Evolutionary conservation across 2,888 invertebrate species (phyloP), one percentile per base, ranked within the genome.

Genomic region (Kryphioiulus occultus): DNA sequence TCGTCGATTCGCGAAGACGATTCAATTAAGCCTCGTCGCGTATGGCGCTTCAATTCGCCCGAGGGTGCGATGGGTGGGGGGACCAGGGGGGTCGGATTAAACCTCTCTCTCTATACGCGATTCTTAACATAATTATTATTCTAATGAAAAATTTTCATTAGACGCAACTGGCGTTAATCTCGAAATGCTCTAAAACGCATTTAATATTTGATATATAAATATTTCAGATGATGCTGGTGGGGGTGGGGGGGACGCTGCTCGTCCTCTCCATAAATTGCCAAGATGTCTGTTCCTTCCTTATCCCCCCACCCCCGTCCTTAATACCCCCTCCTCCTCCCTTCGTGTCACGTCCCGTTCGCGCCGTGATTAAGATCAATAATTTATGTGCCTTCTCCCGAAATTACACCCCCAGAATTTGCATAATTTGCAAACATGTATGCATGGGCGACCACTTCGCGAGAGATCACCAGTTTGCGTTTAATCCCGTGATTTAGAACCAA

Each of bases 341-440:
- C 9, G 47, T 47, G 47, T 47, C 47, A 47, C 47, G 19, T 19
- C 47, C 47, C 47, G 3, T 19, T 3, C 47, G 3, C 47, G 12
- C 15, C 47, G 47, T 32, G 88, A 85, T 85, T 85, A 88, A 47
- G 87, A 87, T 87, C 87, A 88, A 89, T 89, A 89, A 89, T 89
- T 89, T 89, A 89, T 89, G 88, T 87, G 85, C 87, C 82, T 83
- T 83, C 47, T 47, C 87, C 82, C 82, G 42, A 89, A 88, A 88
- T 89, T 89, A 87, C 88, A 88, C 89, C 47, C 47, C 19, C 47
- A 59, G 85, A 89, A 89, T 89, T 89, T 89, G 89, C 89, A 89
- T 89, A 89, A 89, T 89, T 89, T 85, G 84, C 88, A 82, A 89
- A 89, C 89, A 89, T 88, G 88, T 87, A 89, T 89, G 89, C 89